Base-by-base conservation (phyloP, 2,888 invertebrate species). In the Mesodorylaimus sp. region DNA sequence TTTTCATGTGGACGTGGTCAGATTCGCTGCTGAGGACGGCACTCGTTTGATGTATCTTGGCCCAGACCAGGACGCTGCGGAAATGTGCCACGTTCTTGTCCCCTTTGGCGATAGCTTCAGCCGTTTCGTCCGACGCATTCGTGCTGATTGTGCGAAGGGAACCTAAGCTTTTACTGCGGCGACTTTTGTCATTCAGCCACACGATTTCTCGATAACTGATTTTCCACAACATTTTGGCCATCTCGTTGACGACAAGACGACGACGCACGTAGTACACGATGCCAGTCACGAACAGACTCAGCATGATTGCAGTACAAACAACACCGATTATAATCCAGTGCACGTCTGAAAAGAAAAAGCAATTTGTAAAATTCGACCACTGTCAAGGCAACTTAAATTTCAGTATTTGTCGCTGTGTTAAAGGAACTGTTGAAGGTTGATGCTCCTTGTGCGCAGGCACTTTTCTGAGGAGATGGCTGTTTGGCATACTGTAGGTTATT, bases 191-290 rank as follows among this genome's bases (percentile, higher is more conserved):
- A n/a, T 45, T 45, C 3, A 50, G 47, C 21, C 24, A 50, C 2
- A 27, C 29, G 16, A 50, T 16, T 19, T 50, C 50, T 10, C 19
- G 16, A 26, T 46, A 50, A 21, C 1, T 21, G 3, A 50, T 41
- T 39, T 50, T 50, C 50, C 50, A 50, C 36, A 50, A 26, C 50
- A 50, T 50, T 46, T 47, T 46, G 16, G 50, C 46, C 39, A 50
- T 28, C 21, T 50, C 50, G 24, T 47, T 47, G 1, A 7, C 25
- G 13, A 50, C 19, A 19, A 50, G 23, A 2, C 50, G 37, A 16
- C 21, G 3, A 16, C n/a, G 7, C 3, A 26, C 27, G 21, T 43
- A 43, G 27, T 43, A 43, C 5, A 43, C 7, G 3, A 26, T 43
- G 10, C 44, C 44, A 43, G 44, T 43, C 3, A 21, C 44, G 7